Evolutionary conservation across 2,797 vertebrate genomes (phyloP), one percentile per base, ranked within the genome.

Genomic region (Lagodon rhomboides): DNA sequence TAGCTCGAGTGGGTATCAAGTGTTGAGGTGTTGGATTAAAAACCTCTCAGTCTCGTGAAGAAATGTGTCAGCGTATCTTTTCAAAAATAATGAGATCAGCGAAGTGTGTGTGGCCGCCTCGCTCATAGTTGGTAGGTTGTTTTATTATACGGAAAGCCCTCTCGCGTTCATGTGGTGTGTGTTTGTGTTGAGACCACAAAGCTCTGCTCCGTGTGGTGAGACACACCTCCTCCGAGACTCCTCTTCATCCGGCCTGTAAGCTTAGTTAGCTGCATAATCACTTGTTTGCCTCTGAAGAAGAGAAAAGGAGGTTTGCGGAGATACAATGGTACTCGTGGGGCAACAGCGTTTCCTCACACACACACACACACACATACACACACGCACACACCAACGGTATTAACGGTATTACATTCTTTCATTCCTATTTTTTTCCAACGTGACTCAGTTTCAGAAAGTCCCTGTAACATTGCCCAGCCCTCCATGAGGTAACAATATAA

Each of bases 201-300:
- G 75, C 82, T 82, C 58, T 77, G 62, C 65, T 85, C 44, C 69
- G 54, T 76, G 78, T 75, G 79, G 61, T 53, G 79, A 85, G 49
- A 83, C 27, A 27, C 63, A 62, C 73, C 77, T 85, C 83, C 88
- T 85, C 71, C 50, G 87, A 85, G 88, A 89, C 74, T 70, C 61
- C 34, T 73, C 75, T 71, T 84, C 84, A 83, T 85, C 78, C 72
- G 73, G 75, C 68, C 89, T 78, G 73, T 77, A 59, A 87, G 83
- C 79, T 88, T 78, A 82, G 89, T 90, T 92, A 89, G 86, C 85
- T 80, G 84, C 77, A 82, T 90, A 87, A 89, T 93, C 65, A 82
- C 51, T 82, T 87, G 78, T 75, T 80, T 87, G 68, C 79, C 83
- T 80, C 81, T 73, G 60, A 86, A 82, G 74, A 73, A 85, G 61